Evolutionary conservation across 2,113 vertebrate genomes (phyloP), one percentile per base, ranked within the genome.

Genomic region (Serilophus lunatus): DNA sequence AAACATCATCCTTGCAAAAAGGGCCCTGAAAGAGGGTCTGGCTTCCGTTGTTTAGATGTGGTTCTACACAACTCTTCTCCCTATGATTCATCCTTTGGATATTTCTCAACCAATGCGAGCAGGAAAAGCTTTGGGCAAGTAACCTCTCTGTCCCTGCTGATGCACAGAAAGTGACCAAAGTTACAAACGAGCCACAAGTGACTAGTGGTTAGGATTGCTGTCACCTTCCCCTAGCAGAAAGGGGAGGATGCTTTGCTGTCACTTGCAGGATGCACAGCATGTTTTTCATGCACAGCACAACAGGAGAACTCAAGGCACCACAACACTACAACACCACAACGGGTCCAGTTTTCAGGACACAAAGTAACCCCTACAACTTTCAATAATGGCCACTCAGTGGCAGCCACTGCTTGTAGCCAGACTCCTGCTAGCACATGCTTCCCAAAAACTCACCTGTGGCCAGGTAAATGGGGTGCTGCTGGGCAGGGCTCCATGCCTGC

Each of bases 401-500:
- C 42, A 80, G 38, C 18, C 40, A 29, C 3, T 0, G 2, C 17
- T 38, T 0, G 4, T 15, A 76, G 47, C 20, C 63, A 0, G 0
- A 61, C 16, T 23, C 15, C 53, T 29, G 42, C n/a, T 18, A 15
- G 33, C 9, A 23, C 3, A 1, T 0, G 3, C 15, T 74, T 49
- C 35, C 79, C 49, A 20, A 57, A 56, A 84, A 92, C 98, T 85
- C 97, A 99, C 99, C 99, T 97, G 99, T 98, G 45, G 99, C 99
- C 71, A 99, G 96, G 94, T 99, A 99, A 95, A 99, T 98, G 29
- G 99, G 99, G 88, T 99, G 98, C 86, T 99, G 99, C 93, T 98
- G 98, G 13, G 98, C 98, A 89, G 99, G 99, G 94, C 99, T 99
- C 99, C 99, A 99, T 53, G 98, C 98, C 98, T 99, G 99, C 96